Percentiles rank a stretch among this genome's conserved stretches.
These are phyloP conservation scores for Halesus radiatus DNA, from an alignment of 1,140 invertebrate genomes.

Conservation along the genomic window DNA sequence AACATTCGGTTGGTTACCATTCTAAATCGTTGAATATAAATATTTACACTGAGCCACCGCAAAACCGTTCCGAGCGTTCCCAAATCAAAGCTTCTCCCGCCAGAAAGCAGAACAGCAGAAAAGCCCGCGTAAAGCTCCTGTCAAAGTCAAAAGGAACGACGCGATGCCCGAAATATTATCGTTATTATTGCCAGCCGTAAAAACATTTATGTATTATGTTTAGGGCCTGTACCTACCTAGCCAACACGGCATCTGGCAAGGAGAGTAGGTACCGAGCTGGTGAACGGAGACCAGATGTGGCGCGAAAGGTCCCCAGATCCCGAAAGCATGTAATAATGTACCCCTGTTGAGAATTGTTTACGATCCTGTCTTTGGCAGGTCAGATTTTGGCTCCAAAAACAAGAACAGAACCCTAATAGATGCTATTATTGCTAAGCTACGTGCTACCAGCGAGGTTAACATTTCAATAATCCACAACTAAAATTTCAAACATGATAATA, in stretches of 20 bases:
- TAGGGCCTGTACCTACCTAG: neutral
- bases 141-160: neutral
- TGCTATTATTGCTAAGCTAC: too few species aligned
- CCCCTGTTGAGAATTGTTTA: too few species aligned
- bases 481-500: too few species aligned
- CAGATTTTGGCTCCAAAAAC: neutral
- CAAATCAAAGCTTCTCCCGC: neutral
- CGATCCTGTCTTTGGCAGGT: conserved; percentile 9
- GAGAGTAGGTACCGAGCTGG: neutral
- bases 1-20: too few species aligned
- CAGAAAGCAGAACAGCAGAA: neutral
- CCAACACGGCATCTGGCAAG: conserved; percentile 8
- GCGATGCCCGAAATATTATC: conserved; percentile 6
- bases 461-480: too few species aligned
- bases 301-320: neutral
- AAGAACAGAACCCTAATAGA: neutral
- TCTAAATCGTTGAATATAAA: too few species aligned
- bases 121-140: neutral
- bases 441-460: too few species aligned
- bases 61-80: neutral
- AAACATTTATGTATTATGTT: conserved; percentile 9
- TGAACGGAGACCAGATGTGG: conserved; percentile 8
- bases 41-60: too few species aligned
- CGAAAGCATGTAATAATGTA: too few species aligned
- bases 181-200: conserved; percentile 6